phyloP scores from a whole-genome alignment of 2,113 vertebrate species.

The Panurus biarmicus region DNA sequence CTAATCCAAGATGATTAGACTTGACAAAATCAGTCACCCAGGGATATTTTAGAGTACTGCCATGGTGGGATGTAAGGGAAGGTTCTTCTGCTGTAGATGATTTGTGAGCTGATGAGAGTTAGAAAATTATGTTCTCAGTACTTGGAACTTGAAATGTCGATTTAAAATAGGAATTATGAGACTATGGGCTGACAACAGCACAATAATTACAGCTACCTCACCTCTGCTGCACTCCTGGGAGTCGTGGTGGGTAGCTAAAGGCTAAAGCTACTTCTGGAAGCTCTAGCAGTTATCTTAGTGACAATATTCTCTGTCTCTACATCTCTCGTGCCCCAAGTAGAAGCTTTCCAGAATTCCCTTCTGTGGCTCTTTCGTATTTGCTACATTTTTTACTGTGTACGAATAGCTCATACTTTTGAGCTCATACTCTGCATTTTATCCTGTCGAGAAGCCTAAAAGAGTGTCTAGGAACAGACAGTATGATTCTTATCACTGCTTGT shows the following conservation, averaged over 20 bases:
- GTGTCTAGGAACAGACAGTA: neutral
- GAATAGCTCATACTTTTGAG: neutral
- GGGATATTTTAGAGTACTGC: neutral
- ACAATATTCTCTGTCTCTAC: neutral
- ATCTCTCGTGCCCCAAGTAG: neutral
- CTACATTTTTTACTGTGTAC: neutral
- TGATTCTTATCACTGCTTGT: neutral
- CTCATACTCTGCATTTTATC: neutral
- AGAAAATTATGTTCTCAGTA: neutral
- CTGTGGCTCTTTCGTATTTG: neutral
- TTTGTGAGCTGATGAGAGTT: neutral
- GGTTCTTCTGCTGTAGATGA: neutral
- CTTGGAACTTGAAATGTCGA: neutral
- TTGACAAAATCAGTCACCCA: neutral
- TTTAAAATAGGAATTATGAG: neutral
- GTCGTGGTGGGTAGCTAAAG: neutral
- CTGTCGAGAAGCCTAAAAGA: neutral
- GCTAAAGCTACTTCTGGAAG: neutral
- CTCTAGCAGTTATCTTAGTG: accelerated
- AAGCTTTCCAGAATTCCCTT: neutral
- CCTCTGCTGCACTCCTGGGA: neutral
- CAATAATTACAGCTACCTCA: neutral
- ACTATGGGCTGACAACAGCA: neutral
- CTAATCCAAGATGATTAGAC: neutral
- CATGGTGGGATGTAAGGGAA: neutral